Base-by-base conservation (phyloP, 2,113 vertebrate species). In the Xenopus borealis region DNA sequence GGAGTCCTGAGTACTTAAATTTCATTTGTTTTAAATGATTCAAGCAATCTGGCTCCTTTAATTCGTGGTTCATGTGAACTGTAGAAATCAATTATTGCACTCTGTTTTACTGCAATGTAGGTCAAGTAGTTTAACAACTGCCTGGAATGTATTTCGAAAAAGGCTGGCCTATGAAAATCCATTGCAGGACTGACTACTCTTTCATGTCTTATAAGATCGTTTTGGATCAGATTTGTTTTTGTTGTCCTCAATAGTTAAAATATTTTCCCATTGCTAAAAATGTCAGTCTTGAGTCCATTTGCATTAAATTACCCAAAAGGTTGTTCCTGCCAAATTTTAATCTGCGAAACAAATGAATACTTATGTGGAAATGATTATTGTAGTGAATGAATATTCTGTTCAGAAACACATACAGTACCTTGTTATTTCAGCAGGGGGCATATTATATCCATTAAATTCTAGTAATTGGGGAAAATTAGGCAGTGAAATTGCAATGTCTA, bases 371-470 rank as follows among this genome's bases (percentile, higher is more conserved):
- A 3, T 19, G 64, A 10, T 61, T 19, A 20, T 19, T 61, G 3
- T 59, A 40, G 20, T 40, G 33, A 40, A 46, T 18, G 16, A 58
- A 10, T 10, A 9, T 23, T 11, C 20, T 61, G 58, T 16, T 7
- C 13, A 13, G 17, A 66, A 46, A 58, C 12, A 20, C 30, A 10
- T 69, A n/a, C n/a, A n/a, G n/a, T n/a, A 53, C 73, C 23, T 17
- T 17, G 66, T n/a, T 55, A 12, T 27, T 76, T 45, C 73, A 55
- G 73, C 66, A 76, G 73, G 66, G 66, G 73, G 73, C 73, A 76
- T 66, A 19, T 76, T 63, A 7, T 10, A 45, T 55, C 58, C 47
- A 55, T 40, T 44, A 53, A 50, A 61, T 66, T 17, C 8, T 57
- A 16, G 4, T 75, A 33, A 30, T 67, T 27, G 12, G 6, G 47